These are phyloP conservation scores for Cyrtodaria siliqua DNA, from an alignment of 2,888 invertebrate genomes.

Conservation along the genomic window DNA sequence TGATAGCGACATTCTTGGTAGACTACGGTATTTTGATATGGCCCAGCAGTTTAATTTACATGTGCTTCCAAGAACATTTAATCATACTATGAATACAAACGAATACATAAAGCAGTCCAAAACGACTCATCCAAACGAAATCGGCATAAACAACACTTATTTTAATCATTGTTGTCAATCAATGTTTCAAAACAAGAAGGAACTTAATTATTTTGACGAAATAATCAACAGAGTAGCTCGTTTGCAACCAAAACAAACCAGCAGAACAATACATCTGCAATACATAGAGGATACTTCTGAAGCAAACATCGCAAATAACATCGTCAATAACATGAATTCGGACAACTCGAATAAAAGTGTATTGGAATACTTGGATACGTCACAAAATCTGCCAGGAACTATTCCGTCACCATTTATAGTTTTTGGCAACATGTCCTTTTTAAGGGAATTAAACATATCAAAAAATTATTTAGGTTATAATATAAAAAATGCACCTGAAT, in stretches of 20 bases:
- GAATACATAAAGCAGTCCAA: no score
- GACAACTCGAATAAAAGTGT: background rate
- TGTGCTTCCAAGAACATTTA: no score
- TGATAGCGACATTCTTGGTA: background rate
- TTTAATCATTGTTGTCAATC: background rate
- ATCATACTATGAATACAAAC: no score
- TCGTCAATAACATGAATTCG: background rate
- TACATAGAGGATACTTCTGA: no score
- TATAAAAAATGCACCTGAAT: background rate
- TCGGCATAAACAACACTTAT: background rate
- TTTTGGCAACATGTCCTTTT: background rate
- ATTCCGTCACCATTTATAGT: background rate
- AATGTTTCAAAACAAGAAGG: conserved; percentile 2
- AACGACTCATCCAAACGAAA: background rate
- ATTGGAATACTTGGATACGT: conserved; percentile 19
- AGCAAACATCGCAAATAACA: no score
- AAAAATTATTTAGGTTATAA: conserved; percentile 20
- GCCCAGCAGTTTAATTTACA: conserved; percentile 20
- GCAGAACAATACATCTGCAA: no score
- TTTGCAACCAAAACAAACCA: no score
- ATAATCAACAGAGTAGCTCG: background rate
- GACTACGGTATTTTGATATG: conserved; percentile 15
- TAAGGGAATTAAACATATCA: conserved; percentile 16
- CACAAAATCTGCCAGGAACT: conserved; percentile 13
- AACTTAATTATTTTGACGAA: conserved; percentile 3